phyloP scores from a whole-genome alignment of 2,888 invertebrate species.

The Aspidiotus rigidus region DNA sequence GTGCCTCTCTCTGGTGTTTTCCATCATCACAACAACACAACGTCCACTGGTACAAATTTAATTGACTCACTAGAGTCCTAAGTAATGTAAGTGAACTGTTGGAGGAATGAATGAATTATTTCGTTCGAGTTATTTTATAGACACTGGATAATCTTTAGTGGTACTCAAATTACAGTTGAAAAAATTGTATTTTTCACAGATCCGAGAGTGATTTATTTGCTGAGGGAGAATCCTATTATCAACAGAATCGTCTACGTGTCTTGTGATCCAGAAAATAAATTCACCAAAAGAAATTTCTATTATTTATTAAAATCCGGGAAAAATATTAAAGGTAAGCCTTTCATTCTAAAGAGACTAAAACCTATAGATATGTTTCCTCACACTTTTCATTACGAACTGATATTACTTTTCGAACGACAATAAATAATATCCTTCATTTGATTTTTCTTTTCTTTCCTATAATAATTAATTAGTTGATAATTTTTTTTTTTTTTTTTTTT shows the following conservation, averaged over 20 bases:
- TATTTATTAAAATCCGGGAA: constrained; percentile 63
- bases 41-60: too few relatives aligned
- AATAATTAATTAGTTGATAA: too few relatives aligned
- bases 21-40: too few relatives aligned
- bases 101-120: neutral
- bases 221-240: constrained; percentile 66
- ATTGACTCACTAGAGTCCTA: too few relatives aligned
- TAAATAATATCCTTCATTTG: neutral
- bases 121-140: neutral
- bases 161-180: constrained; percentile 35
- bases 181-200: constrained; percentile 36
- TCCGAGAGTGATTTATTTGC: constrained; percentile 46
- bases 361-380: constrained; percentile 96
- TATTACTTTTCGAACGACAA: constrained; percentile 61
- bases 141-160: too few relatives aligned
- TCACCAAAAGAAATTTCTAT: constrained; percentile 70
- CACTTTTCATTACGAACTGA: constrained; percentile 83
- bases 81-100: too few relatives aligned
- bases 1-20: too few relatives aligned
- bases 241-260: constrained; percentile 80
- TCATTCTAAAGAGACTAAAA: constrained; percentile 67
- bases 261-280: constrained; percentile 69
- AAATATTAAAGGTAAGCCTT: constrained; percentile 73
- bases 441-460: too few relatives aligned
- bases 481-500: too few relatives aligned